Base-by-base conservation (phyloP, 2,888 invertebrate species). In the Chrysotoxum bicinctum region DNA sequence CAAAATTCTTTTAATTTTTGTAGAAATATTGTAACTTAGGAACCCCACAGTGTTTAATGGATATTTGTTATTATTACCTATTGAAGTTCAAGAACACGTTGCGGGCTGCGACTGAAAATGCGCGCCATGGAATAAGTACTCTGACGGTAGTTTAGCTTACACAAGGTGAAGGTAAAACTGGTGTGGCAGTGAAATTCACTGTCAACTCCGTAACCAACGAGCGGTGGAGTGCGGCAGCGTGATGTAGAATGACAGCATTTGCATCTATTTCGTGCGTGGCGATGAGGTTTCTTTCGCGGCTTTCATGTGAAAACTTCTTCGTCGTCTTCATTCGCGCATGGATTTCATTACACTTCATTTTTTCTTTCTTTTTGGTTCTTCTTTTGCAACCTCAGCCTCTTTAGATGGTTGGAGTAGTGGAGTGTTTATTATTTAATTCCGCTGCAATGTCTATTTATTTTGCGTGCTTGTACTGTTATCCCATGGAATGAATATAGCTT, bases 141-240 rank as follows among this genome's bases (percentile, higher is more conserved):
- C 58, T 21, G 32, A 14, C 58, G 54, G 37, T 43, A 48, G 40
- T 43, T 50, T 26, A 26, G 26, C 7, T 26, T 76, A 19, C 60
- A 60, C 84, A 76, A 76, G 80, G 76, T 80, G 72, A 85, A 85
- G 80, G 84, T 80, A 80, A 80, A 56, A 48, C 52, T 68, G 68
- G 60, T 37, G 60, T 72, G 80, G 66, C 60, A 76, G 58, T 66
- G 69, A 80, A 75, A 84, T 70, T 58, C 70, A 66, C 60, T 72
- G 79, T 75, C 75, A 70, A 58, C 52, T 62, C 64, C 16, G 62
- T 16, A 7, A 35, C 7, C 16, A 56, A 54, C 37, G 19, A 35
- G 35, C 50, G 72, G 32, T 21, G 37, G 23, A 50, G 66, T 35
- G 54, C 26, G 52, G 40, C 16, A 48, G 43, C 35, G 40, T 40